Conservation (phyloP, 2,888 invertebrate genomes). For the Esperia sulphurella region DNA sequence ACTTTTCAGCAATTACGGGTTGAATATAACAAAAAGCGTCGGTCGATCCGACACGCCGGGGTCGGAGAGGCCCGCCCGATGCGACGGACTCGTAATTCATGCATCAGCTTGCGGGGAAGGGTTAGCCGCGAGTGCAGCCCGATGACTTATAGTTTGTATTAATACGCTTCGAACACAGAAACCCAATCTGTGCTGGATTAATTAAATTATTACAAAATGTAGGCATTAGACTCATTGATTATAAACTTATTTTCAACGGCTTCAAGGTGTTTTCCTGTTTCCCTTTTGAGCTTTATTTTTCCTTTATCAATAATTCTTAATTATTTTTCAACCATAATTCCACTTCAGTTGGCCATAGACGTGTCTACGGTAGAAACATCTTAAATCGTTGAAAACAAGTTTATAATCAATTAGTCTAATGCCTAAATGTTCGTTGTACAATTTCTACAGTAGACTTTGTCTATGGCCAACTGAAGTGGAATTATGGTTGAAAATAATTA, state of each 20-base stretch:
- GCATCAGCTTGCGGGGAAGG: slow-evolving; percentile 51
- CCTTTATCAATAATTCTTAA: too few relatives aligned
- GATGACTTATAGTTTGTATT: slow-evolving; percentile 73
- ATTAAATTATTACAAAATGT: slow-evolving; percentile 37
- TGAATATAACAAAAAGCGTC: slow-evolving; percentile 75
- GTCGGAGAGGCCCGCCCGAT: slow-evolving; percentile 39
- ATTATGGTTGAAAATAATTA: too few relatives aligned
- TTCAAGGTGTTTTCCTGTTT: too few relatives aligned
- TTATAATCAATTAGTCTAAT: too few relatives aligned
- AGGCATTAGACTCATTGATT: background rate
- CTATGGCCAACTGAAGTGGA: too few relatives aligned
- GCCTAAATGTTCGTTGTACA: too few relatives aligned
- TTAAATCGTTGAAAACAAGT: too few relatives aligned
- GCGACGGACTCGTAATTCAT: slow-evolving; percentile 26
- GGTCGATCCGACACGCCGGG: slow-evolving; percentile 56
- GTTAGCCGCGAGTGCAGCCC: slow-evolving; percentile 59
- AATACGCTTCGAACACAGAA: slow-evolving; percentile 62
- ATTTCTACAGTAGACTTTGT: too few relatives aligned
- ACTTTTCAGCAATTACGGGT: slow-evolving; percentile 78
- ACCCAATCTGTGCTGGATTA: slow-evolving; percentile 61
- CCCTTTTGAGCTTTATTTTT: too few relatives aligned
- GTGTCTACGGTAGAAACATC: too few relatives aligned
- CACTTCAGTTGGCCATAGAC: too few relatives aligned
- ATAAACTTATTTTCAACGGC: background rate
- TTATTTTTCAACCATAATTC: too few relatives aligned